phyloP scores from a whole-genome alignment of 2,888 invertebrate species.

The Troilus luridus region DNA sequence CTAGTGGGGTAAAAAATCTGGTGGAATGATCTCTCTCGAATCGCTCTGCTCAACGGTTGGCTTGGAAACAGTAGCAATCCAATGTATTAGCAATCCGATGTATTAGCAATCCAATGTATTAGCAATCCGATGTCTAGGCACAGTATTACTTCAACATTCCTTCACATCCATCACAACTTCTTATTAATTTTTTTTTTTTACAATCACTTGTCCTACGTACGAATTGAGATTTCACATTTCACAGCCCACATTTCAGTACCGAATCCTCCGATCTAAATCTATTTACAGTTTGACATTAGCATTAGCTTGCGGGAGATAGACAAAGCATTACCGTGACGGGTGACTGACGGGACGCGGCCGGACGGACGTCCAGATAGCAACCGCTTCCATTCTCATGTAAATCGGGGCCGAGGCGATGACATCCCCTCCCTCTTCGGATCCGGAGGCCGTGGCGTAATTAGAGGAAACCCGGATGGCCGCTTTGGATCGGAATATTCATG shows the following conservation, averaged over 20 bases:
- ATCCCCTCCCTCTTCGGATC: background rate
- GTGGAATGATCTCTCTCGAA: too few relatives aligned
- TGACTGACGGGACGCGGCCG: slow-evolving; percentile 42
- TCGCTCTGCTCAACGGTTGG: too few relatives aligned
- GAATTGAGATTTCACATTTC: background rate
- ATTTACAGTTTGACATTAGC: slow-evolving; percentile 21
- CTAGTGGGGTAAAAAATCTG: too few relatives aligned
- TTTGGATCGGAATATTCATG: slow-evolving; percentile 47
- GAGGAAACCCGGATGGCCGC: slow-evolving; percentile 55
- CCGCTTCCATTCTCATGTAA: slow-evolving; percentile 55
- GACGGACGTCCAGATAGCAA: slow-evolving; percentile 32
- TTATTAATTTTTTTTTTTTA: background rate
- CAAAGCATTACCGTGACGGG: slow-evolving; percentile 27
- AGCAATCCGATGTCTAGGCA: too few relatives aligned
- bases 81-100: too few relatives aligned
- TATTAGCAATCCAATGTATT: too few relatives aligned
- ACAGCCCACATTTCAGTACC: background rate
- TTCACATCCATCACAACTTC: background rate
- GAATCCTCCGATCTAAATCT: background rate
- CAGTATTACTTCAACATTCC: too few relatives aligned
- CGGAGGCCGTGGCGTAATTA: slow-evolving; percentile 50
- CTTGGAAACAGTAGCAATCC: too few relatives aligned
- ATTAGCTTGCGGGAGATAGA: background rate
- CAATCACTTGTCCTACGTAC: background rate
- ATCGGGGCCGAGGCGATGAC: slow-evolving; percentile 40